These are phyloP conservation scores for Bombus superbus DNA, from an alignment of 1,140 invertebrate genomes.

Conservation along the genomic window DNA sequence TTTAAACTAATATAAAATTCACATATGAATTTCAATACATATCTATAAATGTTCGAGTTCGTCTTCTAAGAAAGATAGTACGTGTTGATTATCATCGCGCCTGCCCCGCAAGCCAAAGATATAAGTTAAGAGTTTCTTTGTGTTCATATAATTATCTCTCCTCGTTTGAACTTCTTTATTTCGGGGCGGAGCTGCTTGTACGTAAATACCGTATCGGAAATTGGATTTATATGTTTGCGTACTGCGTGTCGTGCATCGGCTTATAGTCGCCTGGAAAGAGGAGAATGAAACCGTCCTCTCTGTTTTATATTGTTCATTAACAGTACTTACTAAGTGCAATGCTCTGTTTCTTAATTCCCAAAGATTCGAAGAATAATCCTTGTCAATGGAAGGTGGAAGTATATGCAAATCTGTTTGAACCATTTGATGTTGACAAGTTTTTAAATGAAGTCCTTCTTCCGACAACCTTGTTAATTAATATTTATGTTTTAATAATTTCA, in stretches of 20 bases:
- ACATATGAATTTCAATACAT: background rate
- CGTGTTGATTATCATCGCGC: conserved; percentile 60
- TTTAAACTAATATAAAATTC: background rate
- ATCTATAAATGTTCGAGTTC: conserved; percentile 57
- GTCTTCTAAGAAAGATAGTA: conserved; percentile 64
- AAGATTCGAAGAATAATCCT: conserved; percentile 89
- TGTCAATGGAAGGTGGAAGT: conserved; percentile 84
- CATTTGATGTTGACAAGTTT: conserved; percentile 82
- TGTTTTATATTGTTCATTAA: background rate
- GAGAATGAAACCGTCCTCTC: conserved; percentile 11
- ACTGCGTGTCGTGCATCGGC: conserved; percentile 84
- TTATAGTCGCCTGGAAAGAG: conserved; percentile 83
- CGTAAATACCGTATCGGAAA: conserved; percentile 81
- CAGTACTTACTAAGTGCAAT: conserved; percentile 85
- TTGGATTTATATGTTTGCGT: conserved; percentile 85
- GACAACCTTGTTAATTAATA: conserved; percentile 50
- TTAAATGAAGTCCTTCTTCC: conserved; percentile 51
- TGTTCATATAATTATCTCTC: conserved; percentile 83
- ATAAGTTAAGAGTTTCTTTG: conserved; percentile 80
- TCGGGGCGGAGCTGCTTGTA: conserved; percentile 82
- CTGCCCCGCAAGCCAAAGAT: conserved; percentile 84
- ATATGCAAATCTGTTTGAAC: conserved; percentile 89
- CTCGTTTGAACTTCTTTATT: conserved; percentile 84
- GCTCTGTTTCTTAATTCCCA: conserved; percentile 89
- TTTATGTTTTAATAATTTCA: background rate